A percentile compares a stretch with the other conserved stretches of the same genome.
Evolutionary conservation across 2,888 invertebrate genomes (phyloP).

Genomic region (Colletes collaris): DNA sequence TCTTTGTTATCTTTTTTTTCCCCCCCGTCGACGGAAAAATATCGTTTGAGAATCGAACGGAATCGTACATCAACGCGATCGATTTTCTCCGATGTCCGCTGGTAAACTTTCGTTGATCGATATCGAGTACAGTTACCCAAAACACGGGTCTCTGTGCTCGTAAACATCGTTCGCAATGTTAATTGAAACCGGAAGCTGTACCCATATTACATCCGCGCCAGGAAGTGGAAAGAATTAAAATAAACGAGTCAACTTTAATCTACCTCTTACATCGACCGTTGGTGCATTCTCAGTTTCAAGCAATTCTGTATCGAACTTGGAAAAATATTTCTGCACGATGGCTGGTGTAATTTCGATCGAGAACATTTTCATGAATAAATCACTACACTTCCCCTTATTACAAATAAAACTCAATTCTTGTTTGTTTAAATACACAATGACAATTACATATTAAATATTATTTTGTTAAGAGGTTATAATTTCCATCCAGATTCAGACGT

Average conservation of each 20-base stretch:
- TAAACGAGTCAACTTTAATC: background rate
- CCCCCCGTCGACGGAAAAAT: too few species aligned
- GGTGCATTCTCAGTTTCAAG: background rate
- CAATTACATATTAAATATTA: too few species aligned
- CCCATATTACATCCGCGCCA: background rate
- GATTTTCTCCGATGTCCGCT: constrained; percentile 2
- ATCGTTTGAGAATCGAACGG: too few species aligned
- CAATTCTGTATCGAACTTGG: background rate
- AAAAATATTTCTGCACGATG: background rate
- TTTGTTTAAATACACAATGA: too few species aligned
- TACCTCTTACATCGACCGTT: background rate
- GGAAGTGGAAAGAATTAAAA: constrained; percentile 6
- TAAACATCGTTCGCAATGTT: constrained; percentile 4
- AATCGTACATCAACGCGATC: background rate
- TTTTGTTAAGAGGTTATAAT: too few species aligned
- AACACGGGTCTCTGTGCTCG: background rate
- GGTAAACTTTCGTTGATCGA: constrained; percentile 25
- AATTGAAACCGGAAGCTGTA: constrained; percentile 18
- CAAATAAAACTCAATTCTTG: background rate
- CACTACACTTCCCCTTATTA: too few species aligned
- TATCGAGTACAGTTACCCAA: background rate
- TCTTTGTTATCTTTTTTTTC: too few species aligned
- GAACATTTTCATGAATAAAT: too few species aligned
- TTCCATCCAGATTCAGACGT: too few species aligned
- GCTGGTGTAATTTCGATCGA: too few species aligned